phyloP scores from a whole-genome alignment of 2,113 vertebrate genomes.

The Scartelaos histophorus region DNA sequence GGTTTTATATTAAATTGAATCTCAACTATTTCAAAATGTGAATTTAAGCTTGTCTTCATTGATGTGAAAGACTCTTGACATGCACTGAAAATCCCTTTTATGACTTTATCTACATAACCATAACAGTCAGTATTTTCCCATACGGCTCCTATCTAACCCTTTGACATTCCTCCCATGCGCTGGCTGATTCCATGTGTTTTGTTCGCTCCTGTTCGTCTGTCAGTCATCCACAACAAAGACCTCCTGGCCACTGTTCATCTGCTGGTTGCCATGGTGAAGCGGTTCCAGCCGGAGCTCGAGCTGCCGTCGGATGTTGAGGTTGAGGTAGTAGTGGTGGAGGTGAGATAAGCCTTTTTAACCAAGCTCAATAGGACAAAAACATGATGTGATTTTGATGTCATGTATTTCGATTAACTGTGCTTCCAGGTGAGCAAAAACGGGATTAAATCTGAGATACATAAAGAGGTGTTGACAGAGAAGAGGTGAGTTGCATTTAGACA shows the following conservation, averaged over 20 bases:
- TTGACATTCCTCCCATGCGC: not conserved
- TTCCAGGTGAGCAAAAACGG: constrained; percentile 80
- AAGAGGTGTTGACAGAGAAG: constrained; percentile 80
- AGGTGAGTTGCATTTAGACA: constrained; percentile 64
- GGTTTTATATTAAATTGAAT: too few relatives aligned
- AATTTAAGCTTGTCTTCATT: too few relatives aligned
- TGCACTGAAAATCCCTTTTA: not conserved
- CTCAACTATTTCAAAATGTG: too few relatives aligned
- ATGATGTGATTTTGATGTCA: constrained; percentile 1
- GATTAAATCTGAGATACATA: constrained; percentile 76
- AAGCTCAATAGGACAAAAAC: not conserved
- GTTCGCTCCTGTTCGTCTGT: constrained; percentile 36
- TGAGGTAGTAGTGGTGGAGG: constrained; percentile 85
- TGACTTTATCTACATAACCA: not conserved
- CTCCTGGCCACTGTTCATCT: constrained; percentile 88
- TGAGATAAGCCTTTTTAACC: constrained; percentile 52
- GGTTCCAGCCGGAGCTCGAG: constrained; percentile 80
- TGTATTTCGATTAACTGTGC: constrained; percentile 1
- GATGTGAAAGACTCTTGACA: not conserved
- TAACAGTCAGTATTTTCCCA: not conserved
- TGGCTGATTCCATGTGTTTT: constrained; percentile 20
- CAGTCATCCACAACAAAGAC: constrained; percentile 87
- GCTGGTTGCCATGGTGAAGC: constrained; percentile 86
- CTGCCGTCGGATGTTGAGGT: constrained; percentile 83
- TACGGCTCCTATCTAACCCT: not conserved